Conservation (phyloP, 2,797 vertebrate species). For the Acipenser transmontanus region DNA sequence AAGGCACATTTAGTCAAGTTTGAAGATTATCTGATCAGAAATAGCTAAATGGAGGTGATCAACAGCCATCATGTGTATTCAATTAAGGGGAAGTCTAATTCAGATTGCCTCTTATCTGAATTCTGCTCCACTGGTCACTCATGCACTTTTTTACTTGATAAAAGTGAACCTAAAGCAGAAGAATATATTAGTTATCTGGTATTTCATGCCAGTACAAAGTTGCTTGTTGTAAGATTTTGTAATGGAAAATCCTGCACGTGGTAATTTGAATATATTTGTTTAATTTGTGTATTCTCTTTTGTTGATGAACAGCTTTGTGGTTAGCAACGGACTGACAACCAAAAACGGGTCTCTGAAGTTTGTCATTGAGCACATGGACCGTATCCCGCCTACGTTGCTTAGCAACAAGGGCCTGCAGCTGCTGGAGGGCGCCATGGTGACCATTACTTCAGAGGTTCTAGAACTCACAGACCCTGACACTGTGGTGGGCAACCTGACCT, state of each 20-base stretch:
- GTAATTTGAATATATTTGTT: not conserved
- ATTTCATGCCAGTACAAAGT: too few relatives aligned
- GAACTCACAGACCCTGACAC: slow-evolving; percentile 57
- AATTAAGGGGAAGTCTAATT: too few relatives aligned
- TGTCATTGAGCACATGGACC: slow-evolving; percentile 44
- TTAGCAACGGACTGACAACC: slow-evolving; percentile 54
- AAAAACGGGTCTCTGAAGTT: slow-evolving; percentile 38
- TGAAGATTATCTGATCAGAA: too few relatives aligned
- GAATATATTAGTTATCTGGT: too few relatives aligned
- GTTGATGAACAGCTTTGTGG: slow-evolving; percentile 48
- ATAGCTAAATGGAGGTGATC: too few relatives aligned
- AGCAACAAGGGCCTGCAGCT: slow-evolving; percentile 47
- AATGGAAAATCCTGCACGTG: too few relatives aligned
- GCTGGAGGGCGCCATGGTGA: slow-evolving; percentile 31
- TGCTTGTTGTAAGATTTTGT: not conserved
- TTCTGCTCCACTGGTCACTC: too few relatives aligned
- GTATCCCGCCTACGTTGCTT: slow-evolving; percentile 46
- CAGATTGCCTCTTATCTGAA: too few relatives aligned
- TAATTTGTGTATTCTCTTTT: slow-evolving; percentile 6
- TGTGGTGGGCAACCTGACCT: slow-evolving; percentile 41
- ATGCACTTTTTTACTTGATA: not conserved
- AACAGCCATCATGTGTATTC: too few relatives aligned
- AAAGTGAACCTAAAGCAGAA: not conserved
- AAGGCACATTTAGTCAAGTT: too few relatives aligned
- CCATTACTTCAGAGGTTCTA: slow-evolving; percentile 43